Conservation (phyloP, 2,797 vertebrate species). For the Amblyopsis hoosieri region DNA sequence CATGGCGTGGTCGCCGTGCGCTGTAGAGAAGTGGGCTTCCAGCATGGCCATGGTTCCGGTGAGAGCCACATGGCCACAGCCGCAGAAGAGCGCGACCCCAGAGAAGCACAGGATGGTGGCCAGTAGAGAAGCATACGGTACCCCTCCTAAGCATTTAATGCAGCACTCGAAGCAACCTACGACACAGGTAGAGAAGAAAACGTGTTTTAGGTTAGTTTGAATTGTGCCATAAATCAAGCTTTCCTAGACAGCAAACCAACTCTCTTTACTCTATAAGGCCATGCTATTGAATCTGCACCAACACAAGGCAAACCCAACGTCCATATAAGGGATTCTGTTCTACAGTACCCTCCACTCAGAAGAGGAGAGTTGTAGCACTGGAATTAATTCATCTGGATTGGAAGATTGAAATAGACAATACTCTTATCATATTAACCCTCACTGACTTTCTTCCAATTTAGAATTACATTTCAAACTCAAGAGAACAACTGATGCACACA, state of each 20-base stretch:
- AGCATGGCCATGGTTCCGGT: conserved; percentile 90
- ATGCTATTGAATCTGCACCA: neutral
- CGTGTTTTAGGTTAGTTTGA: neutral
- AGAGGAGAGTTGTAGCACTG: conserved; percentile 2
- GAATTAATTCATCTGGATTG: conserved; percentile 13
- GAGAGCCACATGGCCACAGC: conserved; percentile 96
- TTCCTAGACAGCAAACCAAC: neutral
- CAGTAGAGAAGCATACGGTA: conserved; percentile 96
- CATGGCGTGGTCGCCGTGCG: conserved; percentile 86
- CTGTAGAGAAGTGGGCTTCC: conserved; percentile 91
- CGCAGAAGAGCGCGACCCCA: conserved; percentile 95
- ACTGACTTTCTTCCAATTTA: no score
- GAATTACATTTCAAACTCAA: no score
- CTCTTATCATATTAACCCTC: no score
- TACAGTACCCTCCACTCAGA: neutral
- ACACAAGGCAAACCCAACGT: neutral
- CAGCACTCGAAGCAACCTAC: conserved; percentile 99
- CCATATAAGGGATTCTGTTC: conserved; percentile 25
- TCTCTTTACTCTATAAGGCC: conserved; percentile 16
- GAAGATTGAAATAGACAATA: conserved; percentile 1
- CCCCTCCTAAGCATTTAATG: conserved; percentile 98
- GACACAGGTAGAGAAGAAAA: neutral
- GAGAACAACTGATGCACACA: no score
- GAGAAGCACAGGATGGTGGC: conserved; percentile 99
- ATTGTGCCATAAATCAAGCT: neutral